phyloP scores from a whole-genome alignment of 2,797 vertebrate genomes.

The Molossus alvarezi region DNA sequence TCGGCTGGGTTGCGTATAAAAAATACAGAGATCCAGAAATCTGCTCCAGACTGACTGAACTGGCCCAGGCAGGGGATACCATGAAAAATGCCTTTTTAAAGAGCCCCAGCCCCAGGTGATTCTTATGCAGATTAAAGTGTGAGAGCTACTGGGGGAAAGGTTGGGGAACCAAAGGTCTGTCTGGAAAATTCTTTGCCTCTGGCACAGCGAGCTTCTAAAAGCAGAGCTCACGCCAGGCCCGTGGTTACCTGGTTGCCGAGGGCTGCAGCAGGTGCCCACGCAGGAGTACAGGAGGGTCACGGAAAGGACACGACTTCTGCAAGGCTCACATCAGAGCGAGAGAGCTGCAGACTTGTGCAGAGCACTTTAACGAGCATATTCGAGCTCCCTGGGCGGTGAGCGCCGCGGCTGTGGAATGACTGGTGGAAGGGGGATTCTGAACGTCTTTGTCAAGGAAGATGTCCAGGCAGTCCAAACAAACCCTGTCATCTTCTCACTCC shows the following conservation, averaged over 20 bases:
- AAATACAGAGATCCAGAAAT: conserved; percentile 11
- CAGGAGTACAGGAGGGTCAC: conserved; percentile 61
- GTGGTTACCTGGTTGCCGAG: neutral
- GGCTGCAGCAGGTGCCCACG: conserved; percentile 36
- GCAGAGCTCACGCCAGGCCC: neutral
- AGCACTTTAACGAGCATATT: conserved; percentile 47
- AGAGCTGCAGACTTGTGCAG: neutral
- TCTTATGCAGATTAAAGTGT: conserved; percentile 70
- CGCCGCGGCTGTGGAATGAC: neutral
- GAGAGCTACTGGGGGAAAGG: conserved; percentile 44
- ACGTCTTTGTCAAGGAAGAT: conserved; percentile 41
- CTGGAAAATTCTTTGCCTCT: conserved; percentile 69
- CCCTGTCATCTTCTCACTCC: conserved; percentile 9
- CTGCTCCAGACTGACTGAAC: neutral
- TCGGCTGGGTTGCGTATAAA: neutral
- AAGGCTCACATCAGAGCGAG: conserved; percentile 53
- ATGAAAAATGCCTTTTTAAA: conserved; percentile 63
- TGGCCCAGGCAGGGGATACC: neutral
- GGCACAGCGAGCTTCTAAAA: conserved; percentile 59
- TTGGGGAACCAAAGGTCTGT: conserved; percentile 61
- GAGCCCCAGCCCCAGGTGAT: neutral
- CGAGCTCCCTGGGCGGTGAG: neutral
- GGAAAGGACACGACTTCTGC: conserved; percentile 70
- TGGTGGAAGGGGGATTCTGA: neutral
- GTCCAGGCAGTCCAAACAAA: conserved; percentile 27